A percentile compares a stretch with the other conserved stretches of the same genome.
Evolutionary conservation across 2,888 invertebrate species (phyloP).

Genomic region (Zygothrica quintamaculata): DNA sequence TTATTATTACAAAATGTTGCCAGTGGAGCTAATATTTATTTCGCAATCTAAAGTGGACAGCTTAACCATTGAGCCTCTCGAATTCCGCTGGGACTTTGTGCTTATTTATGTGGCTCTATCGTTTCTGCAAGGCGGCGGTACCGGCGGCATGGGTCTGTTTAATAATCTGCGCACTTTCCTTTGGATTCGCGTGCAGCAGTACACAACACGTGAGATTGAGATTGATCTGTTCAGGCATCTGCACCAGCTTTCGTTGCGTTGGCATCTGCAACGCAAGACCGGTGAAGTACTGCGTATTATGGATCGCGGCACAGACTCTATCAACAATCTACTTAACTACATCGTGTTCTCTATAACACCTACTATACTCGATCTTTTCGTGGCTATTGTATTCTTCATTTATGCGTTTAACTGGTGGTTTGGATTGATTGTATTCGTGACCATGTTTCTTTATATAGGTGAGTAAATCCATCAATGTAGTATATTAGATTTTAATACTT

Average conservation of each 20-base stretch:
- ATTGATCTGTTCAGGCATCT: conserved; percentile 94
- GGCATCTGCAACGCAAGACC: conserved; percentile 98
- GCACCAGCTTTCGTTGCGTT: conserved; percentile 94
- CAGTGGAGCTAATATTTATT: too few species aligned
- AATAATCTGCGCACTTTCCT: conserved; percentile 96
- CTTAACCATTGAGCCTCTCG: conserved; percentile 86
- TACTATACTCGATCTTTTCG: conserved; percentile 95
- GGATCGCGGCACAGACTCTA: conserved; percentile 98
- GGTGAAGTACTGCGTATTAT: conserved; percentile 98
- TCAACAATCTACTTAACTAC: conserved; percentile 96
- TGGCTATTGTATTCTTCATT: conserved; percentile 96
- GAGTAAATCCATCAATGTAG: conserved; percentile 83
- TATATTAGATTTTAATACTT: neutral
- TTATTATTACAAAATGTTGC: too few species aligned
- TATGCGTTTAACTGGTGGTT: conserved; percentile 96
- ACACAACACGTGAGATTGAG: conserved; percentile 96
- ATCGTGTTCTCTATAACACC: conserved; percentile 97
- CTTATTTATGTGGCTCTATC: conserved; percentile 94
- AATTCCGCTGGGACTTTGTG: conserved; percentile 95
- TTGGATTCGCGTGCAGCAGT: conserved; percentile 98
- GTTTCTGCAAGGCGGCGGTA: conserved; percentile 97
- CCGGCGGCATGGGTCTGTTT: conserved; percentile 95
- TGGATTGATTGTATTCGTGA: conserved; percentile 96
- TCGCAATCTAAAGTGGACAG: conserved; percentile 91
- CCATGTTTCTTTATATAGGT: conserved; percentile 97